Conservation (phyloP, 2,797 vertebrate genomes). For the Coregonus ussuriensis region DNA sequence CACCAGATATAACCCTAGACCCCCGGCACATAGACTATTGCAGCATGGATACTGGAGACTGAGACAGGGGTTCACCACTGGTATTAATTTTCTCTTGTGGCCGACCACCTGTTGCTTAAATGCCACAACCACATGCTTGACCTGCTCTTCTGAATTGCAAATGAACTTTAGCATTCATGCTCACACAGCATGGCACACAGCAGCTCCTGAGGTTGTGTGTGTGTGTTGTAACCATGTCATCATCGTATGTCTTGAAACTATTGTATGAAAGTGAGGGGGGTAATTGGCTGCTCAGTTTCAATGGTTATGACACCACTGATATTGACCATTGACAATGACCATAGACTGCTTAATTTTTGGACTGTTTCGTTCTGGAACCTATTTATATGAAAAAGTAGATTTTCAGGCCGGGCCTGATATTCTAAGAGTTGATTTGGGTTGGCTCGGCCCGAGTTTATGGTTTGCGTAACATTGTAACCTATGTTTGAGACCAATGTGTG, state of each 20-base stretch:
- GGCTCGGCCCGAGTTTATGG: too few species aligned
- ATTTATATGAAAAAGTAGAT: too few species aligned
- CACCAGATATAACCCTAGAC: too few species aligned
- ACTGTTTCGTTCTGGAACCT: too few species aligned
- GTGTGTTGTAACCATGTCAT: neutral
- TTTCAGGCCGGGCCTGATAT: too few species aligned
- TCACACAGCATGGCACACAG: neutral
- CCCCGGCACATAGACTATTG: too few species aligned
- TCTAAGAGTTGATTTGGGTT: too few species aligned
- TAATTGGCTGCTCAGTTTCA: neutral
- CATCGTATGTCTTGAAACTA: neutral
- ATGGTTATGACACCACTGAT: neutral
- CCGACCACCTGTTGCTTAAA: neutral
- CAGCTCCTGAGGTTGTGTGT: neutral
- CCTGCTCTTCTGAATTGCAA: neutral
- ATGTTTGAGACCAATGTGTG: too few species aligned
- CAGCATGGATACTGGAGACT: too few species aligned
- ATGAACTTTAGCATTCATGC: neutral
- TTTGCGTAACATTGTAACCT: too few species aligned
- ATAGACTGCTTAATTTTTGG: too few species aligned
- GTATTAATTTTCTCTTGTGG: neutral
- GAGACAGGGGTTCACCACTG: neutral
- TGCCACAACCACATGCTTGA: neutral
- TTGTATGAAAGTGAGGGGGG: neutral
- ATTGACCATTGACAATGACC: neutral